Base-by-base conservation (phyloP, 2,797 vertebrate species). In the Linurgus olivaceus region DNA sequence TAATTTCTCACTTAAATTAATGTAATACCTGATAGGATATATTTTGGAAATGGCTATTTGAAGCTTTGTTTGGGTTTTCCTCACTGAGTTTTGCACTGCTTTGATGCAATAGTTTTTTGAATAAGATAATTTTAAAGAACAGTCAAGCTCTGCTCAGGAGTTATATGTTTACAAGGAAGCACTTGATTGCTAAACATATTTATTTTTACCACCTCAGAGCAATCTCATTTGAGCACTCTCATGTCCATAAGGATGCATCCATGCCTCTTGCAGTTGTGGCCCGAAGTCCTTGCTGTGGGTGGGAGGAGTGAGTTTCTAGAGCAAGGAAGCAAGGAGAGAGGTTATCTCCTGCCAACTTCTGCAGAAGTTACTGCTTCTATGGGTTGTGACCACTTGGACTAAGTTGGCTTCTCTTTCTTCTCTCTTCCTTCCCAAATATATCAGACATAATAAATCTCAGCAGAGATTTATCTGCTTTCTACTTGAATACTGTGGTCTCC, bases 11-110 rank as follows among this genome's bases (percentile, higher is more conserved):
- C 14, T 82, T 57, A 48, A 70, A 73, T 17, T 47, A 23, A 52
- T 2, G 0, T 25, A 40, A 71, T 29, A 8, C 2, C 21, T 37
- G 9, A 20, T 21, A 65, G 7, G 2, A 1, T 38, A 2, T 57
- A 14, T 54, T 75, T 57, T 42, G 75, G 40, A 86, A 88, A 17
- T 23, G 16, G 5, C 3, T 54, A 11, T 65, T 71, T 59, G 26
- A 38, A 72, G 17, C 2, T 75, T 54, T 66, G 3, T 78, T 79
- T 86, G 18, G 2, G 10, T 62, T 58, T 81, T 75, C 12, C 17
- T 78, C 23, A 5, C 11, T 47, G 17, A 15, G 1, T 66, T 82
- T 76, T 76, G 29, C 10, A 42, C 10, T 70, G 17, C 33, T 92
- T 66, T 78, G 16, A 47, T 62, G 26, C 11, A 52, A 61, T 6